Percentiles rank a stretch among this genome's conserved stretches.
These are phyloP conservation scores for Andrena bicolor DNA, from an alignment of 2,888 invertebrate genomes.

Conservation along the genomic window DNA sequence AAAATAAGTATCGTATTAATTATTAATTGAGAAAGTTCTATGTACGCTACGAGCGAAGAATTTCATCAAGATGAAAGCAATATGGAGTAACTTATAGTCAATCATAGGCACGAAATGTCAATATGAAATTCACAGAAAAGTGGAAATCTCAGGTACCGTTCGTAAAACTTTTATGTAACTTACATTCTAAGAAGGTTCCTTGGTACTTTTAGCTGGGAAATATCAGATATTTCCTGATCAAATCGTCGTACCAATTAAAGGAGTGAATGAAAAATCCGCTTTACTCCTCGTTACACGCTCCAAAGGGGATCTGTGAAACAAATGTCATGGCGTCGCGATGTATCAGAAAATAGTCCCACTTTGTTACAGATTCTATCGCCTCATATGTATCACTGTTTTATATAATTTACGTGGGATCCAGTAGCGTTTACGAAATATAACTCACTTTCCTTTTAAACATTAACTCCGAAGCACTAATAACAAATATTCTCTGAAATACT, in stretches of 20 bases:
- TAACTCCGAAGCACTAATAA: background rate
- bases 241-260: background rate
- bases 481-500: constrained; percentile 17
- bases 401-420: background rate
- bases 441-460: background rate
- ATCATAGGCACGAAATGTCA: constrained; percentile 43
- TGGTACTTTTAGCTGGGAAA: constrained; percentile 7
- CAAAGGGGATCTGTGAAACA: constrained; percentile 55
- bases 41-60: background rate
- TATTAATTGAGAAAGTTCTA: background rate
- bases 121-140: constrained; percentile 31
- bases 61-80: constrained; percentile 52
- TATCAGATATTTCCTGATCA: constrained; percentile 19
- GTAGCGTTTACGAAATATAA: constrained; percentile 12
- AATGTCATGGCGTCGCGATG: constrained; percentile 69
- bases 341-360: constrained; percentile 63
- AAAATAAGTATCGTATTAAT: background rate
- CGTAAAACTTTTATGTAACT: constrained; percentile 41
- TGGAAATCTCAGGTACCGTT: background rate
- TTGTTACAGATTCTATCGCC: constrained; percentile 1
- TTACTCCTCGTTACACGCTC: constrained; percentile 30
- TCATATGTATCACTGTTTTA: background rate
- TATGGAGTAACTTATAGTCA: constrained; percentile 59
- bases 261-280: constrained; percentile 19
- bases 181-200: constrained; percentile 50